These are phyloP conservation scores for Trinorchestia longiramus DNA, from an alignment of 1,140 invertebrate species.

Conservation along the genomic window DNA sequence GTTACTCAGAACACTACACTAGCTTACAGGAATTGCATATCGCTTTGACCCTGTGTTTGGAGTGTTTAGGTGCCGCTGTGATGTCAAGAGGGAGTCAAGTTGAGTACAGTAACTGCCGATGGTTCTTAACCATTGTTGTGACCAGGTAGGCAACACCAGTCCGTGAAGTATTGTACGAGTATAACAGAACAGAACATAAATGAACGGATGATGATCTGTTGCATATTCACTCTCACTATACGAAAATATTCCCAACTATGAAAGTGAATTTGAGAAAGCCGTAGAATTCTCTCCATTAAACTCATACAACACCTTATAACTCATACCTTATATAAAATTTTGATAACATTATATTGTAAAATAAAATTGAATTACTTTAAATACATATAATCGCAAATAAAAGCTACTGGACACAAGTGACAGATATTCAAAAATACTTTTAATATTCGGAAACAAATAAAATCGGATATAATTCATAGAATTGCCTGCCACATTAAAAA, in stretches of 20 bases:
- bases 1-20: background rate
- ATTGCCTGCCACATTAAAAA: no score
- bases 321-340: no score
- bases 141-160: background rate
- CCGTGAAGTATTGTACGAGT: background rate
- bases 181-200: no score
- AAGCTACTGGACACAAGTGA: no score
- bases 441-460: no score
- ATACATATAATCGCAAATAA: no score
- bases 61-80: background rate
- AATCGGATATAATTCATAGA: no score
- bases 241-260: background rate
- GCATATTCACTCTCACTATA: background rate
- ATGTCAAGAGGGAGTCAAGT: background rate
- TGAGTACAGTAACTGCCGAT: background rate
- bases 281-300: no score
- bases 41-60: background rate
- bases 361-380: no score
- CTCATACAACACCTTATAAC: no score
- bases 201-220: background rate
- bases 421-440: no score
- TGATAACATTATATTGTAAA: no score
- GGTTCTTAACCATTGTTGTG: background rate
- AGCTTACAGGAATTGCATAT: background rate
- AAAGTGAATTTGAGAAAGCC: background rate